Conservation (phyloP, 1,140 invertebrate genomes). For the Drosophila lowei region DNA sequence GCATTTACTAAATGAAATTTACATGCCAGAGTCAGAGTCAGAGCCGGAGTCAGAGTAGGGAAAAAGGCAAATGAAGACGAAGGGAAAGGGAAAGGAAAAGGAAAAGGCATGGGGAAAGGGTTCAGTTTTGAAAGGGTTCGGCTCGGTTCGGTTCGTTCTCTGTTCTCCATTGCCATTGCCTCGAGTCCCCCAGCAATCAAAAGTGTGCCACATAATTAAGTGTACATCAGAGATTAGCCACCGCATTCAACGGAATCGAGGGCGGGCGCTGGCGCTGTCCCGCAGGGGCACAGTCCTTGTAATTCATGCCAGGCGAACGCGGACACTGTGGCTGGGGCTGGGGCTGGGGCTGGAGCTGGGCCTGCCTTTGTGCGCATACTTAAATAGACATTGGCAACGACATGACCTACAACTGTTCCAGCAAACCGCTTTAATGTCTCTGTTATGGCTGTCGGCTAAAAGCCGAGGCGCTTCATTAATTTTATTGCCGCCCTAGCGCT, state of each 20-base stretch:
- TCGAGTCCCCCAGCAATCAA: conserved; percentile 56
- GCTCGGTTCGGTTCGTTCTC: conserved; percentile 18
- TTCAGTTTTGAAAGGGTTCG: too few relatives aligned
- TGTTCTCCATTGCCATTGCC: conserved; percentile 6
- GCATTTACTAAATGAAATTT: conserved; percentile 72
- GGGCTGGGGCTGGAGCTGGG: too few relatives aligned
- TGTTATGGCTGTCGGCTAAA: conserved; percentile 56
- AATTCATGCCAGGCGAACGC: conserved; percentile 32
- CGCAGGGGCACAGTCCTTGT: conserved; percentile 24
- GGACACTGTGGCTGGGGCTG: too few relatives aligned
- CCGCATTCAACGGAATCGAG: conserved; percentile 51
- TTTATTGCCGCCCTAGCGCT: conserved; percentile 59
- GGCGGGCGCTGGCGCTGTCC: conserved; percentile 22
- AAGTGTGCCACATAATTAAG: conserved; percentile 75
- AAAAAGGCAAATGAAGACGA: too few relatives aligned
- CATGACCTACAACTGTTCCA: conserved; percentile 45
- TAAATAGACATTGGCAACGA: conserved; percentile 72
- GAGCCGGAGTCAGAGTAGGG: background rate
- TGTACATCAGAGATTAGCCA: conserved; percentile 79
- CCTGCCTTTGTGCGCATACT: conserved; percentile 71
- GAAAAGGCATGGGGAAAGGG: too few relatives aligned
- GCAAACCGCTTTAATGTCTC: conserved; percentile 73
- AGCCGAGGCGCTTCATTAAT: conserved; percentile 76
- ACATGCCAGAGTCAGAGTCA: conserved; percentile 46
- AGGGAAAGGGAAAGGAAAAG: too few relatives aligned